Evolutionary conservation across 1,140 invertebrate genomes (phyloP).

Genomic region (Temnothorax nylanderi): DNA sequence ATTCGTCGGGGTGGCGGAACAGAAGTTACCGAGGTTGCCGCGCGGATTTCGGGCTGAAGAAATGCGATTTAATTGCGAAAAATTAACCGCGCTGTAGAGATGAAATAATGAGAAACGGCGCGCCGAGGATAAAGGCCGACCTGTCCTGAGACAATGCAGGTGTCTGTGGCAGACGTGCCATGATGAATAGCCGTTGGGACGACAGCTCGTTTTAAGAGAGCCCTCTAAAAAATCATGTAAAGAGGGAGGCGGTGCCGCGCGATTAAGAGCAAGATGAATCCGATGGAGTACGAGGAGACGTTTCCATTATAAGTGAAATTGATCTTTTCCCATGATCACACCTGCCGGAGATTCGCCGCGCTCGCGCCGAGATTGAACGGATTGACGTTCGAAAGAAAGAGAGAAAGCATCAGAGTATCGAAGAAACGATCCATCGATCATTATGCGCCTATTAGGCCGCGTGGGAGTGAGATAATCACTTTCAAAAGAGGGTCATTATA

Average conservation of each 20-base stretch:
- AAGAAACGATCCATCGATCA: slow-evolving; percentile 46
- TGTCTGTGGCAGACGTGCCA: slow-evolving; percentile 41
- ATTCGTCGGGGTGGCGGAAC: slow-evolving; percentile 63
- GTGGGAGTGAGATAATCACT: slow-evolving; percentile 58
- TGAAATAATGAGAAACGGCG: slow-evolving; percentile 60
- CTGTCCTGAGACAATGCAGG: slow-evolving; percentile 75
- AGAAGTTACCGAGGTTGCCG: slow-evolving; percentile 64
- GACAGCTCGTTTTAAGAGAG: slow-evolving; percentile 47
- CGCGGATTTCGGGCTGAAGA: slow-evolving; percentile 55
- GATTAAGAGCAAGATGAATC: slow-evolving; percentile 63
- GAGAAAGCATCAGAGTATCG: background rate
- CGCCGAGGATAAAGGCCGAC: slow-evolving; percentile 41
- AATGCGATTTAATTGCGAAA: slow-evolving; percentile 66
- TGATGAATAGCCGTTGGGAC: slow-evolving; percentile 65
- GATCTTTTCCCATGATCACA: slow-evolving; percentile 64
- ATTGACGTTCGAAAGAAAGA: slow-evolving; percentile 32
- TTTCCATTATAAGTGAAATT: slow-evolving; percentile 69
- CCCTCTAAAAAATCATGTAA: slow-evolving; percentile 66
- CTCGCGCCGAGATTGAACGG: slow-evolving; percentile 34
- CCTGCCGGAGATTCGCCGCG: slow-evolving; percentile 53
- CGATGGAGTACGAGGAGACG: slow-evolving; percentile 27
- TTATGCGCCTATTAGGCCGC: slow-evolving; percentile 45
- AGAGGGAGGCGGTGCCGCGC: slow-evolving; percentile 64
- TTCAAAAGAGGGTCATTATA: slow-evolving; percentile 32
- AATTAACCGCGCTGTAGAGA: slow-evolving; percentile 30